Evolutionary conservation across 23 tunicate species (phyloP).

Genomic region (Styela clava): DNA sequence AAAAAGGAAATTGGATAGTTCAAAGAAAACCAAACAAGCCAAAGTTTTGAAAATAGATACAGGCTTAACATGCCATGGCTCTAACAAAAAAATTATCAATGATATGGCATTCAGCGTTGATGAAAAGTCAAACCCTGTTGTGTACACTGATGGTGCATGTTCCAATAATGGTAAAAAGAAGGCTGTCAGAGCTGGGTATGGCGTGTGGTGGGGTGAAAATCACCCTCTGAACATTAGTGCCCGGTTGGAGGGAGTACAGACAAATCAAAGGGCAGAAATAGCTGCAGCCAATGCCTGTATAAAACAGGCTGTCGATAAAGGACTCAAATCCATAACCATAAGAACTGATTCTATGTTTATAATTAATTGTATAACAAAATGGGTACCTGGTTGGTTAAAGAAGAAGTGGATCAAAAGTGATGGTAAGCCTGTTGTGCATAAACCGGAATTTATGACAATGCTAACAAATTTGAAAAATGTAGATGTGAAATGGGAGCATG

Average conservation of each 20-base stretch:
- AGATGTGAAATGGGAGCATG: slow-evolving; percentile 75
- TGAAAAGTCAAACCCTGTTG: slow-evolving; percentile 13
- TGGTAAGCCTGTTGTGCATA: slow-evolving; percentile 81
- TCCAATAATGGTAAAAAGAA: slow-evolving; percentile 50
- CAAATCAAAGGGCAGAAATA: slow-evolving; percentile 90
- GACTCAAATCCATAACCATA: slow-evolving; percentile 22
- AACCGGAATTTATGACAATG: slow-evolving; percentile 50
- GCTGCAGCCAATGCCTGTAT: slow-evolving; percentile 66
- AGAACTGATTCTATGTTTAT: slow-evolving; percentile 83
- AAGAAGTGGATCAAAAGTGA: slow-evolving; percentile 70
- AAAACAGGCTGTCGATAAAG: slow-evolving; percentile 52
- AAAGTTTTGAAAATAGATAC: background rate
- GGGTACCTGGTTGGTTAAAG: slow-evolving; percentile 64
- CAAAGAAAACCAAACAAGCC: background rate
- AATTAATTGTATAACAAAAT: slow-evolving; percentile 71
- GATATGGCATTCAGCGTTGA: background rate
- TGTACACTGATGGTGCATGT: slow-evolving; percentile 97
- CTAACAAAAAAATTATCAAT: background rate
- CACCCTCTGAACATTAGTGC: slow-evolving; percentile 66
- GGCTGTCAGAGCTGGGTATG: slow-evolving; percentile 77
- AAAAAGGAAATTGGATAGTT: background rate
- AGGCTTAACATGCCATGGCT: background rate
- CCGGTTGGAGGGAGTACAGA: slow-evolving; percentile 62
- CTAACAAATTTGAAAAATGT: slow-evolving; percentile 59
- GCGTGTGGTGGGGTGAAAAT: slow-evolving; percentile 89